phyloP scores from a whole-genome alignment of 2,888 invertebrate species.

The Aradus depressus region DNA sequence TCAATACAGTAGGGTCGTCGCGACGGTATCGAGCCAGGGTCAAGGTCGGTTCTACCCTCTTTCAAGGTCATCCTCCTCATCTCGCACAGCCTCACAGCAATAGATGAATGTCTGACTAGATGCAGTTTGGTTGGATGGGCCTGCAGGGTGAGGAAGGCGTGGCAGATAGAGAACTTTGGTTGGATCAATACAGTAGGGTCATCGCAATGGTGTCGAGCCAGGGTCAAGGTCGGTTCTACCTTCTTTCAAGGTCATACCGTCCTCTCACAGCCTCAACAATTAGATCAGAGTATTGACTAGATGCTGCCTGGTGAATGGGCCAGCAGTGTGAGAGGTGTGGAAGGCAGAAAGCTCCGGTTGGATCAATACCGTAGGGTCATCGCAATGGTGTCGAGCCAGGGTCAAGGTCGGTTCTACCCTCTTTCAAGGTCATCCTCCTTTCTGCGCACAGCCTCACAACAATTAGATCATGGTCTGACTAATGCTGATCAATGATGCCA shows the following conservation, averaged over 20 bases:
- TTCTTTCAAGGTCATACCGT: conserved; percentile 5
- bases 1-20: conserved; percentile 14
- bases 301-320: too few relatives aligned
- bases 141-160: background rate
- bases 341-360: background rate
- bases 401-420: conserved; percentile 11
- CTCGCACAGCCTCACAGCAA: too few relatives aligned
- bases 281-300: too few relatives aligned
- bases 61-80: conserved; percentile 3
- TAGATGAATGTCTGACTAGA: too few relatives aligned
- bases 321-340: background rate
- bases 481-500: too few relatives aligned
- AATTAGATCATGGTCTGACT: too few relatives aligned
- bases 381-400: conserved; percentile 12
- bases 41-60: conserved; percentile 8
- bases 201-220: conserved; percentile 12
- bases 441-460: too few relatives aligned
- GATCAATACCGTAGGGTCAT: conserved; percentile 12
- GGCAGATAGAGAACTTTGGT: background rate
- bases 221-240: conserved; percentile 10
- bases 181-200: conserved; percentile 11
- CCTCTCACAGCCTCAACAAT: too few relatives aligned
- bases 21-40: conserved; percentile 14
- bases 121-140: too few relatives aligned
- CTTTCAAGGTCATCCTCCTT: too few relatives aligned